Percentiles rank a stretch among this genome's conserved stretches.
These are phyloP conservation scores for Drosophila austrosaltans DNA, from an alignment of 2,888 invertebrate genomes.

Conservation along the genomic window DNA sequence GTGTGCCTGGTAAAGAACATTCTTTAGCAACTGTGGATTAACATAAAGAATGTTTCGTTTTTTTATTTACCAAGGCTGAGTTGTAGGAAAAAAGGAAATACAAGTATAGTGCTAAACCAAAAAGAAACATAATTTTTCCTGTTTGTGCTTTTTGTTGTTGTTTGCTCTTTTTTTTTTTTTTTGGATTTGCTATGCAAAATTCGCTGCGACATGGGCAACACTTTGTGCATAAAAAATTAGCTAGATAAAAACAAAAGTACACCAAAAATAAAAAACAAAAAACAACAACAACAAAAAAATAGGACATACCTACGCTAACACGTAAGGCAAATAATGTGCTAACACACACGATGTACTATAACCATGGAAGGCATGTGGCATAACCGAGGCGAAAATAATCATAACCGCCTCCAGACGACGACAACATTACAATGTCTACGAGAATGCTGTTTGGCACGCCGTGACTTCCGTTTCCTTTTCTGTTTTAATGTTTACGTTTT, in stretches of 20 bases:
- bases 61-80: slow-evolving; percentile 26
- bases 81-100: slow-evolving; percentile 17
- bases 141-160: slow-evolving; percentile 5
- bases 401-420: slow-evolving; percentile 58
- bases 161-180: slow-evolving; percentile 1
- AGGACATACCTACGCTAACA: slow-evolving; percentile 13
- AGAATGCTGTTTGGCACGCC: slow-evolving; percentile 58
- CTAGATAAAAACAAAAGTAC: slow-evolving; percentile 39
- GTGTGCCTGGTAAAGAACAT: slow-evolving; percentile 49
- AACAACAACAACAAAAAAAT: not conserved
- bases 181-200: slow-evolving; percentile 59
- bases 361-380: slow-evolving; percentile 29
- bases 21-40: slow-evolving; percentile 74
- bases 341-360: slow-evolving; percentile 31
- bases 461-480: slow-evolving; percentile 73
- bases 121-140: slow-evolving; percentile 14
- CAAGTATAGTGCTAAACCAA: slow-evolving; percentile 23
- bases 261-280: slow-evolving; percentile 15
- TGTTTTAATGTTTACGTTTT: slow-evolving; percentile 76
- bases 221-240: slow-evolving; percentile 67
- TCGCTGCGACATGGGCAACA: slow-evolving; percentile 42
- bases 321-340: slow-evolving; percentile 38
- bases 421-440: slow-evolving; percentile 55
- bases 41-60: slow-evolving; percentile 63
- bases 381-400: slow-evolving; percentile 68